These are phyloP conservation scores for Gadus chalcogrammus DNA, from an alignment of 2,113 vertebrate species.

Conservation along the genomic window DNA sequence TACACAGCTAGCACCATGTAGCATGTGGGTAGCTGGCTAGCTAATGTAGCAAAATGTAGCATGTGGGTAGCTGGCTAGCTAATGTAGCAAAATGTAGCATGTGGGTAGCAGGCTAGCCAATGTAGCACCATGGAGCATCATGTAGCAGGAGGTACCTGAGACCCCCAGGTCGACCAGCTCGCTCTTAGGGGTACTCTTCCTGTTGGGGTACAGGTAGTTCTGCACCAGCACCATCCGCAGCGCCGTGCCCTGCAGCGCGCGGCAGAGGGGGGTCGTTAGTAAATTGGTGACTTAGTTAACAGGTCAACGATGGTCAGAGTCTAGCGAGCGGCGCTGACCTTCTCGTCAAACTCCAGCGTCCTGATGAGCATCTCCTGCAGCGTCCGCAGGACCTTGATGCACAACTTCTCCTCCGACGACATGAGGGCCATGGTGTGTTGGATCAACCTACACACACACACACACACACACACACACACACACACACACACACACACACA, in stretches of 20 bases:
- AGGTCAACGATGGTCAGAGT: no score
- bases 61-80: no score
- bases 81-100: no score
- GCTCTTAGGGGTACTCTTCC: conserved; percentile 69
- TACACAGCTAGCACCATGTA: no score
- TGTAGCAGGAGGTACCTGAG: conserved; percentile 46
- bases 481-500: no score
- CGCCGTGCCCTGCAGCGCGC: conserved; percentile 77
- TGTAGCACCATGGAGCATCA: no score
- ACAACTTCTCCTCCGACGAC: conserved; percentile 90
- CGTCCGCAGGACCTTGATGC: conserved; percentile 89
- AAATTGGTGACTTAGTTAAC: accelerated
- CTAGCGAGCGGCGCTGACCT: conserved; percentile 68
- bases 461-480: conserved; percentile 4
- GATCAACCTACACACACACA: conserved; percentile 81
- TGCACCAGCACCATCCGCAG: conserved; percentile 89
- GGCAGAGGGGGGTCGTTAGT: neutral
- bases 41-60: no score
- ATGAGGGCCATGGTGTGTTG: conserved; percentile 94
- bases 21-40: no score
- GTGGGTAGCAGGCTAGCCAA: no score
- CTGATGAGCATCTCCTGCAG: conserved; percentile 95
- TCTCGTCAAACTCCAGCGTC: conserved; percentile 86
- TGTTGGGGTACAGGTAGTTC: conserved; percentile 88
- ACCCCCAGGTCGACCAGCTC: conserved; percentile 64